Evolutionary conservation across 2,888 invertebrate species (phyloP).

Genomic region (Mythimna impura): DNA sequence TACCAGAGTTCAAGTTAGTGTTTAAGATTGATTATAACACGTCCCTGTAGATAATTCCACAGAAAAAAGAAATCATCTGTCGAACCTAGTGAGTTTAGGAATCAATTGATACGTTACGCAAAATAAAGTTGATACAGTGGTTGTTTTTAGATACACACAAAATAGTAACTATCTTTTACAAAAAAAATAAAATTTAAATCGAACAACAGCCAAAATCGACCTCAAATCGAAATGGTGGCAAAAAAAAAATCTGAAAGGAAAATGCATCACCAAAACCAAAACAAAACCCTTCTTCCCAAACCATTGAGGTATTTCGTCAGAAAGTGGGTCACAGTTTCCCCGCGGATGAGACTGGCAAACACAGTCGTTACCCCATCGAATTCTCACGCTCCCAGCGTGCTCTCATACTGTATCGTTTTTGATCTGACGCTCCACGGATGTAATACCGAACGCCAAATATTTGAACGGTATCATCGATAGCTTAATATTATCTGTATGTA

Average conservation of each 20-base stretch:
- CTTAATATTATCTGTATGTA: slow-evolving; percentile 19
- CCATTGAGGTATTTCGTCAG: slow-evolving; percentile 1
- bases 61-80: too few relatives aligned
- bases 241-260: background rate
- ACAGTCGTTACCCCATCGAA: slow-evolving; percentile 15
- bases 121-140: too few relatives aligned
- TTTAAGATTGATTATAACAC: too few relatives aligned
- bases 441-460: slow-evolving; percentile 49
- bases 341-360: slow-evolving; percentile 22
- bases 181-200: too few relatives aligned
- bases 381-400: background rate
- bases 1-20: too few relatives aligned
- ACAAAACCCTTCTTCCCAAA: slow-evolving; percentile 12
- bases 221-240: too few relatives aligned
- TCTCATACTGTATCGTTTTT: slow-evolving; percentile 44
- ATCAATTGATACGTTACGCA: too few relatives aligned
- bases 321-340: slow-evolving; percentile 33
- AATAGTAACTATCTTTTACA: too few relatives aligned
- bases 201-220: too few relatives aligned
- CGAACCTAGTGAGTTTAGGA: too few relatives aligned
- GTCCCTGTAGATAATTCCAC: too few relatives aligned
- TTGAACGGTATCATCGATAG: slow-evolving; percentile 26
- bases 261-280: slow-evolving; percentile 9
- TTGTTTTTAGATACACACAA: too few relatives aligned
- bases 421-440: slow-evolving; percentile 34